Base-by-base conservation (phyloP, 2,888 invertebrate genomes). In the Drosophila aldrichi region DNA sequence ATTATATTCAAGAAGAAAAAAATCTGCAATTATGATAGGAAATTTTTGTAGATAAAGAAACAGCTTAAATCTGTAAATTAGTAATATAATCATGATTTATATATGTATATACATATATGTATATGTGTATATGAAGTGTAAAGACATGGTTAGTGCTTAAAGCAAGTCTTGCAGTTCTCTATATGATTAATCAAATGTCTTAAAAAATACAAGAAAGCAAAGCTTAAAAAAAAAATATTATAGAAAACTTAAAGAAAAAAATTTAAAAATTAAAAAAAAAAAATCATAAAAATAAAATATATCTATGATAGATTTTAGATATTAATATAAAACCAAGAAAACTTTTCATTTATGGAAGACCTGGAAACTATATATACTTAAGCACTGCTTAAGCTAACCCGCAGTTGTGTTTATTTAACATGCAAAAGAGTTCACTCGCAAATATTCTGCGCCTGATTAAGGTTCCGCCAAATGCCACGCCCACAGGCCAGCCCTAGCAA, bases 11-110 rank as follows among this genome's bases (percentile, higher is more conserved):
- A 54, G 32, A 32, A 16, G 46, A 57, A 64, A 57, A 64, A 67
- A 69, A 73, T 54, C 51, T 64, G 61, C 69, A 77, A 74, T 72
- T 76, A 56, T 57, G 54, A 67, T 63, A 8, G 12, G 20, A 56
- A 59, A 60, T 52, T 51, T 46, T 51, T 46, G 18, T 46, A 58
- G 61, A 58, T 76, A 60, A 68, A 46, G 52, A 18, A 18, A 44
- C 46, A 57, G 25, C 20, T 16, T 18, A 36, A 68, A 46, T 12
- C 56, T 10, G 43, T 20, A 34, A 29, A 10, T 38, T 14, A 22
- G 46, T 36, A 40, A 25, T n/a, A 46, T 41, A 52, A 48, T 54
- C 29, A 12, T 32, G 18, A 49, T 29, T 48, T 52, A 51, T 41
- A 18, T 4, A 18, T n/a, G n/a, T 20, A 5, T 5, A 43, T 12